phyloP scores from a whole-genome alignment of 2,113 vertebrate genomes.

The Marmota monax region DNA sequence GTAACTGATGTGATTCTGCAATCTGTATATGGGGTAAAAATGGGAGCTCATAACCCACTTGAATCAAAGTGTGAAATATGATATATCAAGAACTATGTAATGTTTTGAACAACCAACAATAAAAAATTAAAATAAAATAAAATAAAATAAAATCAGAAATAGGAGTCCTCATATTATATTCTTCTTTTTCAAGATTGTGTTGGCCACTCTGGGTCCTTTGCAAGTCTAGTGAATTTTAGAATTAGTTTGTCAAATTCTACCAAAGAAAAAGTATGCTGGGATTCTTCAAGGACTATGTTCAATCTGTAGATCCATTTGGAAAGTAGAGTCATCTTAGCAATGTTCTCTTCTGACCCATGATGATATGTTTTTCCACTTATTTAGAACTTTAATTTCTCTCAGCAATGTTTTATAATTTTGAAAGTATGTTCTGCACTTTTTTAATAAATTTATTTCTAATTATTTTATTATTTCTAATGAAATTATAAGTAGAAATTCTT shows the following conservation, averaged over 20 bases:
- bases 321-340: not conserved
- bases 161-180: not conserved
- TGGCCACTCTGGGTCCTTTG: not conserved
- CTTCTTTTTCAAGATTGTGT: too few relatives aligned
- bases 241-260: not conserved
- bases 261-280: not conserved
- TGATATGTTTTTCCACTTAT: not conserved
- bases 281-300: not conserved
- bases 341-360: not conserved
- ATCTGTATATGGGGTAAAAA: too few relatives aligned
- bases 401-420: not conserved
- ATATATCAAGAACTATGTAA: too few relatives aligned
- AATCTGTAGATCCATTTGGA: not conserved
- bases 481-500: too few relatives aligned
- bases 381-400: not conserved
- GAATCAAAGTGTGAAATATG: too few relatives aligned
- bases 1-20: too few relatives aligned
- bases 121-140: too few relatives aligned
- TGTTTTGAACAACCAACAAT: too few relatives aligned
- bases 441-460: not conserved
- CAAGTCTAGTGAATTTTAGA: not conserved
- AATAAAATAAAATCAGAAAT: not conserved
- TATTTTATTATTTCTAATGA: not conserved
- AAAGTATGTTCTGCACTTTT: not conserved
- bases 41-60: too few relatives aligned